phyloP scores from a whole-genome alignment of 2,888 invertebrate species.

The Apomyelois bistriatella region DNA sequence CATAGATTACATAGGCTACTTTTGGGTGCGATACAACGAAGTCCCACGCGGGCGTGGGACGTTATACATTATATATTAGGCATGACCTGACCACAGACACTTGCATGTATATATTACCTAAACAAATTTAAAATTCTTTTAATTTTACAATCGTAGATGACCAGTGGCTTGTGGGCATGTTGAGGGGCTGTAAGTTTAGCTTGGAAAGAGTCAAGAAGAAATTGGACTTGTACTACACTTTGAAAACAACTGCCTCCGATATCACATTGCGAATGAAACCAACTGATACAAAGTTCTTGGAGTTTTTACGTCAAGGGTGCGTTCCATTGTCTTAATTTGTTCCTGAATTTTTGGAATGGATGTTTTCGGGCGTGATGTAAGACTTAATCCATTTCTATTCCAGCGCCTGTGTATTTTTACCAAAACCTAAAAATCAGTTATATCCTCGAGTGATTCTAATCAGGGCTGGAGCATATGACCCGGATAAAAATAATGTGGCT shows the following conservation, averaged over 20 bases:
- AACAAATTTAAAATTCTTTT: too few species aligned
- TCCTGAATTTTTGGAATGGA: too few species aligned
- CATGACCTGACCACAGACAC: too few species aligned
- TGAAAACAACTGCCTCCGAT: conserved; percentile 81
- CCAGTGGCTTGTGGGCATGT: conserved; percentile 74
- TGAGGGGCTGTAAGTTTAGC: conserved; percentile 80
- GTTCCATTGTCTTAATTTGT: conserved; percentile 15
- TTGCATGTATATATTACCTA: too few species aligned
- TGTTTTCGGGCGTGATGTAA: too few species aligned
- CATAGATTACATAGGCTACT: too few species aligned
- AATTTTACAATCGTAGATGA: conserved; percentile 57
- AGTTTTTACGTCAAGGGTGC: conserved; percentile 73
- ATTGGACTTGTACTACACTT: conserved; percentile 80
- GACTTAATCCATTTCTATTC: conserved; percentile 22
- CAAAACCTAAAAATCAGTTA: conserved; percentile 46
- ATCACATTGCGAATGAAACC: conserved; percentile 75
- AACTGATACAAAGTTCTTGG: conserved; percentile 59
- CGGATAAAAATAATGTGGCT: conserved; percentile 67
- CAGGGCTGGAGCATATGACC: conserved; percentile 75
- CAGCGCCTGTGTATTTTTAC: conserved; percentile 64
- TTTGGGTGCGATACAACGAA: too few species aligned
- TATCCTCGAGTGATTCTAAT: conserved; percentile 79
- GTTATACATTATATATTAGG: too few species aligned
- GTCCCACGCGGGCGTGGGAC: too few species aligned
- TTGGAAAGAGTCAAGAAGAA: conserved; percentile 78